A percentile compares a stretch with the other conserved stretches of the same genome.
phyloP scores from a whole-genome alignment of 2,797 vertebrate species.

The Rhincodon typus region DNA sequence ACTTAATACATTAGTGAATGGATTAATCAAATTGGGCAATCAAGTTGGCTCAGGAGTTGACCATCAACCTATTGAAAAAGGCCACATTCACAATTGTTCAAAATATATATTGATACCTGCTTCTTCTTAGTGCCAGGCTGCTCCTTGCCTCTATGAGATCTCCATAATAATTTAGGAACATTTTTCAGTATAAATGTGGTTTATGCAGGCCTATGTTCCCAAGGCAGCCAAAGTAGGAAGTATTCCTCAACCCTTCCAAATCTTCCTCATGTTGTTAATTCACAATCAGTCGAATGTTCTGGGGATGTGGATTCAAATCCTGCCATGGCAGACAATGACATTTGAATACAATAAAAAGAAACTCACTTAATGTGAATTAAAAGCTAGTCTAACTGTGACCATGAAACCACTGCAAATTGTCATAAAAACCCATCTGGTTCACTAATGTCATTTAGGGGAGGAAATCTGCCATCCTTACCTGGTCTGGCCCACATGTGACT shows the following conservation, averaged over 20 bases:
- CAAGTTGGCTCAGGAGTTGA: neutral
- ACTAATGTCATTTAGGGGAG: no score
- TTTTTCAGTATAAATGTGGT: neutral
- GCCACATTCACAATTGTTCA: neutral
- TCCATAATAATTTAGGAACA: neutral
- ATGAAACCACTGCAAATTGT: no score
- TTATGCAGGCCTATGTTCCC: neutral
- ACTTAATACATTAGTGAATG: neutral
- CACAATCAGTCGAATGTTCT: neutral
- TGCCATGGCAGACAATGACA: no score
- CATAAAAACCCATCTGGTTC: no score
- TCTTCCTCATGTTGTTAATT: neutral
- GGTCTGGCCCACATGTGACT: no score
- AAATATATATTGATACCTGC: neutral
- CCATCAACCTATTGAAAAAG: neutral
- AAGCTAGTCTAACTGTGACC: no score
- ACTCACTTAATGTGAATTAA: no score
- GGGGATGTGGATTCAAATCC: neutral
- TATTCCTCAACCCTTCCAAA: neutral
- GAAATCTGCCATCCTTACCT: no score
- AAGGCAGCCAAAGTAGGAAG: neutral
- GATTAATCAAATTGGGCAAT: slow-evolving; percentile 14
- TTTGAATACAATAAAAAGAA: no score
- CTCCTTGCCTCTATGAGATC: neutral
- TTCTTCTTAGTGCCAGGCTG: neutral